These are phyloP conservation scores for Manis crassicaudata DNA, from an alignment of 2,797 vertebrate genomes.

Conservation along the genomic window DNA sequence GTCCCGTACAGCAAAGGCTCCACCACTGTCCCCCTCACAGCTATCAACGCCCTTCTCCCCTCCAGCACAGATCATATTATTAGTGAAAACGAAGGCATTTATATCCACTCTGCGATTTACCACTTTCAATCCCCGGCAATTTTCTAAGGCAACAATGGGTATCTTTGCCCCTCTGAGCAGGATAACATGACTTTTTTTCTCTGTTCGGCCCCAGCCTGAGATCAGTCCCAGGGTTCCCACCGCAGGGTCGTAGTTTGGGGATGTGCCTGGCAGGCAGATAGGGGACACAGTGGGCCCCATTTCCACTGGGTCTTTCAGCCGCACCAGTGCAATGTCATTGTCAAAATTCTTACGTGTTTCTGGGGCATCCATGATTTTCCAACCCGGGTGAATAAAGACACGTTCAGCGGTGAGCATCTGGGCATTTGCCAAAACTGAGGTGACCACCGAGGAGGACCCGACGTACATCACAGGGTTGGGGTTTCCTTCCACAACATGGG, in stretches of 20 bases:
- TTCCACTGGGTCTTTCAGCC: constrained; percentile 85
- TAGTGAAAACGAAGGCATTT: constrained; percentile 80
- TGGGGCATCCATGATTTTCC: not conserved
- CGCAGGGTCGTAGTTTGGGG: constrained; percentile 36
- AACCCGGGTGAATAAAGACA: constrained; percentile 89
- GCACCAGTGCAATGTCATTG: constrained; percentile 93
- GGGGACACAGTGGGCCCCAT: constrained; percentile 88
- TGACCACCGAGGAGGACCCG: constrained; percentile 61
- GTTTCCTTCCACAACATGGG: constrained; percentile 88
- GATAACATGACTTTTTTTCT: rapidly evolving
- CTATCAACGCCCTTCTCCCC: constrained; percentile 85
- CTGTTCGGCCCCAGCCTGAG: constrained; percentile 89
- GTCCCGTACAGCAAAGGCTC: constrained; percentile 87
- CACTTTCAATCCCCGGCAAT: constrained; percentile 73
- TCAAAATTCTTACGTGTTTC: constrained; percentile 80
- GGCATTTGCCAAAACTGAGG: not conserved
- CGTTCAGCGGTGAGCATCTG: constrained; percentile 81
- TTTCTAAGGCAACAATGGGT: constrained; percentile 75
- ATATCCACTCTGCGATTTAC: not conserved
- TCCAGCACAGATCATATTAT: constrained; percentile 97
- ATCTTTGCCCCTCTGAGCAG: constrained; percentile 83
- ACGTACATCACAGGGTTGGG: constrained; percentile 75
- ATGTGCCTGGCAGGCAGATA: constrained; percentile 90
- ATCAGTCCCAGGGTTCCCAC: constrained; percentile 85
- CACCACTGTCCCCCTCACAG: constrained; percentile 92